These are phyloP conservation scores for Valencia hispanica DNA, from an alignment of 2,797 vertebrate genomes.

Conservation along the genomic window DNA sequence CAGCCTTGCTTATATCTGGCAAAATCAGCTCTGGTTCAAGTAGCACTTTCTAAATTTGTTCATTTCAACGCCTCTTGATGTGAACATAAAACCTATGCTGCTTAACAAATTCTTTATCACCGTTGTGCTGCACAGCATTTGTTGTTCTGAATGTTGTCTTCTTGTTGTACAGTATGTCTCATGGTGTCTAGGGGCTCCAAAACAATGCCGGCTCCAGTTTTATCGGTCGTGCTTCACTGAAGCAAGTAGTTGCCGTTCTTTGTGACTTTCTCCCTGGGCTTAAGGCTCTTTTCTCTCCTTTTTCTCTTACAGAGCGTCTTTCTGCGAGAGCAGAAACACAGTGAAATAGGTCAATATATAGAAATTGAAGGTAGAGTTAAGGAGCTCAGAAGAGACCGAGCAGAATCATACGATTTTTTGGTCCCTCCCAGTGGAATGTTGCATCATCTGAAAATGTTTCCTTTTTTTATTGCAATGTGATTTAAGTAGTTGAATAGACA, in stretches of 20 bases:
- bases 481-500: conserved; percentile 67
- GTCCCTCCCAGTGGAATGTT: conserved; percentile 23
- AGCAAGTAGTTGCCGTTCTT: conserved; percentile 81
- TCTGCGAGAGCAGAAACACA: conserved; percentile 21
- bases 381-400: conserved; percentile 47
- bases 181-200: conserved; percentile 58
- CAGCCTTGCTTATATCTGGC: background rate
- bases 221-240: conserved; percentile 78
- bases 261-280: conserved; percentile 67
- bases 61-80: conserved; percentile 12
- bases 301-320: conserved; percentile 31
- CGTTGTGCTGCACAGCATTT: conserved; percentile 8
- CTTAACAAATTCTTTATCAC: background rate
- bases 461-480: conserved; percentile 56
- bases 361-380: conserved; percentile 42
- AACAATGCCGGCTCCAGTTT: conserved; percentile 63
- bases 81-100: conserved; percentile 2
- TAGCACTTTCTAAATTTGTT: background rate
- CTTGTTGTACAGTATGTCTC: conserved; percentile 48
- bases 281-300: conserved; percentile 41
- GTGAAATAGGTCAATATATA: conserved; percentile 31
- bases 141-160: conserved; percentile 28
- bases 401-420: conserved; percentile 25
- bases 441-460: conserved; percentile 36
- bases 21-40: background rate